A percentile compares a stretch with the other conserved stretches of the same genome.
phyloP scores from a whole-genome alignment of 2,888 invertebrate genomes.

The Drosophila robusta region DNA sequence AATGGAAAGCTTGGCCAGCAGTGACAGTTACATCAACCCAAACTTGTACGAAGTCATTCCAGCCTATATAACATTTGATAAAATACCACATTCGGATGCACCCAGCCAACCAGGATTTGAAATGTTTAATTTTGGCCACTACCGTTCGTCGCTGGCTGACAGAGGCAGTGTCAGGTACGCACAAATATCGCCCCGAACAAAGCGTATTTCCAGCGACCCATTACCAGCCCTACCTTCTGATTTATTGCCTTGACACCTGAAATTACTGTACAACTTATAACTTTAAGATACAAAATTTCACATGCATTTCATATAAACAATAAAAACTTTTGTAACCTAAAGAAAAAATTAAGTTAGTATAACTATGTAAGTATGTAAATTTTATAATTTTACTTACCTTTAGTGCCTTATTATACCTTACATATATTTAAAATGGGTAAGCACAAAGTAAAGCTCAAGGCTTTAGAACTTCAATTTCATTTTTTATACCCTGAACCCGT shows the following conservation, averaged over 20 bases:
- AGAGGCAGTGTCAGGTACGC: slow-evolving; percentile 60
- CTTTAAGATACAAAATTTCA: too few relatives aligned
- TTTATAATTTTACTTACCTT: too few relatives aligned
- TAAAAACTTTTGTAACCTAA: too few relatives aligned
- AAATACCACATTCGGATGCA: slow-evolving; percentile 19
- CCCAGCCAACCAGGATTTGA: slow-evolving; percentile 22
- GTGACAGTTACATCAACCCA: slow-evolving; percentile 77
- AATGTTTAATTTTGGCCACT: slow-evolving; percentile 21
- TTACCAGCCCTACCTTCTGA: slow-evolving; percentile 73
- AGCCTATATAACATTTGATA: slow-evolving; percentile 58
- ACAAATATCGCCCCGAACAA: slow-evolving; percentile 60
- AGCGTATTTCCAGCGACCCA: slow-evolving; percentile 76
- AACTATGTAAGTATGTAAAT: too few relatives aligned
- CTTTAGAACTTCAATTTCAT: too few relatives aligned
- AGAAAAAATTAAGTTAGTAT: too few relatives aligned
- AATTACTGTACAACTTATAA: too few relatives aligned
- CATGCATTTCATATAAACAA: too few relatives aligned
- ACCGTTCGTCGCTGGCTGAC: background rate
- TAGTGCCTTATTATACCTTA: too few relatives aligned
- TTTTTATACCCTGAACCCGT: too few relatives aligned
- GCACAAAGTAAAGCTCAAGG: too few relatives aligned
- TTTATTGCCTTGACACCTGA: background rate
- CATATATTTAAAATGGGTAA: too few relatives aligned
- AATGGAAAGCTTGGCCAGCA: slow-evolving; percentile 67
- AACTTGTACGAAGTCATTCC: slow-evolving; percentile 81